phyloP scores from a whole-genome alignment of 92 coral and sea anemone genomes.

The Parazoanthus atlanticus region DNA sequence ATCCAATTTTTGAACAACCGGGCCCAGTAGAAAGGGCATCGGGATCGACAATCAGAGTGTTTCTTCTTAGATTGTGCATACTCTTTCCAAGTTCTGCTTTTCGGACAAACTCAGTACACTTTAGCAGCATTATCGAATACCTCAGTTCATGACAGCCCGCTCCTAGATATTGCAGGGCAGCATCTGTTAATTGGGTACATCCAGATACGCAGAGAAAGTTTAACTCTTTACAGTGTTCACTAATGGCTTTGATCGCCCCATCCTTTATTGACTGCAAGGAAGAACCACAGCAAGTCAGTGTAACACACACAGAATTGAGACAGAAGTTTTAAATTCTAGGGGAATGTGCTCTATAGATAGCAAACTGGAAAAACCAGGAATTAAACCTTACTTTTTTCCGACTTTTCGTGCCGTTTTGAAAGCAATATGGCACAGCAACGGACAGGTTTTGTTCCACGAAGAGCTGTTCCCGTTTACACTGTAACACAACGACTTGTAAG shows the following conservation, averaged over 20 bases:
- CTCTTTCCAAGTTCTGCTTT: background rate
- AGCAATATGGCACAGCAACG: too few relatives aligned
- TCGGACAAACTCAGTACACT: background rate
- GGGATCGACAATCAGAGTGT: background rate
- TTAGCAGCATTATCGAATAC: constrained; percentile 39
- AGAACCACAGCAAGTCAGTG: background rate
- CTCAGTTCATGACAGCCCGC: constrained; percentile 87
- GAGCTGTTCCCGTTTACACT: too few relatives aligned
- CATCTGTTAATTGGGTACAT: constrained; percentile 91
- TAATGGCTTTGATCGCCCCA: constrained; percentile 76
- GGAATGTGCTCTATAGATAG: too few relatives aligned
- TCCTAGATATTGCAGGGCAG: constrained; percentile 87
- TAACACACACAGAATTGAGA: background rate
- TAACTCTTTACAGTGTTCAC: constrained; percentile 82
- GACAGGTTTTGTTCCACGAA: too few relatives aligned
- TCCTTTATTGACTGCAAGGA: constrained; percentile 79
- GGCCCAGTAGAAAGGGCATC: too few relatives aligned
- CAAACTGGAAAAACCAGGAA: too few relatives aligned
- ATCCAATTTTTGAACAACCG: too few relatives aligned
- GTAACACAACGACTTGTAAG: too few relatives aligned
- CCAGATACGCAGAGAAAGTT: constrained; percentile 94
- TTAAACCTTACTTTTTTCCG: too few relatives aligned
- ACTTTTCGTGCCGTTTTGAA: too few relatives aligned
- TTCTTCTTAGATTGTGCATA: background rate
- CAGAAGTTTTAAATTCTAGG: too few relatives aligned